Base-by-base conservation (phyloP, 2,797 vertebrate species). In the Lutjanus argentimaculatus region DNA sequence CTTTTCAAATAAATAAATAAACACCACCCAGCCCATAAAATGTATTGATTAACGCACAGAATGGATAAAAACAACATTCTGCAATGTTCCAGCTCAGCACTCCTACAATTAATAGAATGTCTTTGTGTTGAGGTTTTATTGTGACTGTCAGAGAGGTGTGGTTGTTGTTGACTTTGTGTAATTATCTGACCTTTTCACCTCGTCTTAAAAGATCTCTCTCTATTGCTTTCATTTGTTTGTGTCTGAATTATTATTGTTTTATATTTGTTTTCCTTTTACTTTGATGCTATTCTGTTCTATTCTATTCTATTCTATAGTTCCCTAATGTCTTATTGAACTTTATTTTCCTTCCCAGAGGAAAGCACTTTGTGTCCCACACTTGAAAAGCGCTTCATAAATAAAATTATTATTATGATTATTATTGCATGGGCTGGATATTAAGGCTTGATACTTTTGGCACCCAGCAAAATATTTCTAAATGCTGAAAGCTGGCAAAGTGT, bases 91-190 rank as follows among this genome's bases (percentile, higher is more conserved):
- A 40, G 10, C 17, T 3, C 61, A 57, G 17, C 42, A 8, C 11
- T 55, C 8, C 40, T 30, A 2, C 25, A 19, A 51, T 73, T 52
- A 52, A 22, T 40, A 16, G 10, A 0, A 49, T 7, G 1, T 45
- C 19, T 55, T 48, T 67, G 57, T 51, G 25, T 51, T 49, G 13
- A 19, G 25, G 21, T 45, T 65, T 51, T 17, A 55, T 40, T 42
- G 9, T 36, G 49, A 4, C 17, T 36, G 12, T 72, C 57, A 64
- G 42, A 22, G 21, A 63, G 7, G 53, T 71, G 67, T 65, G 76
- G 21, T 15, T 22, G 42, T 53, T 56, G 8, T 46, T 45, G 16
- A 8, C 40, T 56, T 55, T 52, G 53, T 49, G 40, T n/a, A 57
- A 52, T 58, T 49, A 14, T 51, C 40, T 25, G 30, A 72, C 63